A percentile compares a stretch with the other conserved stretches of the same genome.
Evolutionary conservation across 2,797 vertebrate genomes (phyloP).

Genomic region (Nannoperca obscura): DNA sequence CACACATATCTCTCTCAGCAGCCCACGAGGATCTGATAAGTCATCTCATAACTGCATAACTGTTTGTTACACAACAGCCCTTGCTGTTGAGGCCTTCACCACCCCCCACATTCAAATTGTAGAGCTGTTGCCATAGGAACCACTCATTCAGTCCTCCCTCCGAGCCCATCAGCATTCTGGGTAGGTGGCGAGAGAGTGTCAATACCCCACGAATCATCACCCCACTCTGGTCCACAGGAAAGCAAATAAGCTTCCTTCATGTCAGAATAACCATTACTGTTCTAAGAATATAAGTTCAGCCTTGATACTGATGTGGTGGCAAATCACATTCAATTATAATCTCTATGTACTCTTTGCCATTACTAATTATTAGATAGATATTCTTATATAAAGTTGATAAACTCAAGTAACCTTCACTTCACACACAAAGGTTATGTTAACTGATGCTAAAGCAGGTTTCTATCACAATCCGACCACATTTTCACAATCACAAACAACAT

Average conservation of each 20-base stretch:
- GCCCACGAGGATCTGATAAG: slow-evolving; percentile 13
- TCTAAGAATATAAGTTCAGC: slow-evolving; percentile 35
- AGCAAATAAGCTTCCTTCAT: slow-evolving; percentile 37
- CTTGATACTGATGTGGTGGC: slow-evolving; percentile 4
- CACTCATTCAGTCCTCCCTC: slow-evolving; percentile 75
- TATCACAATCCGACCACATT: background rate
- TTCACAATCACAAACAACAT: background rate
- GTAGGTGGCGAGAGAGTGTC: slow-evolving; percentile 57
- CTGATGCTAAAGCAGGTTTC: background rate
- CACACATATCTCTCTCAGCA: slow-evolving; percentile 12
- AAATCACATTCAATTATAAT: slow-evolving; percentile 5
- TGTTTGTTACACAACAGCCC: slow-evolving; percentile 68
- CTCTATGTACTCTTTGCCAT: background rate
- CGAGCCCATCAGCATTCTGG: slow-evolving; percentile 70
- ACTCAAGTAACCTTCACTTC: background rate
- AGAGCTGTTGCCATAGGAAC: slow-evolving; percentile 84
- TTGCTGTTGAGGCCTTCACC: slow-evolving; percentile 47
- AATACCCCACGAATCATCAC: slow-evolving; percentile 52
- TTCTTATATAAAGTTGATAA: slow-evolving; percentile 4
- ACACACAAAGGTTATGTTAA: background rate
- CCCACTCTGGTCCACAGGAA: slow-evolving; percentile 30
- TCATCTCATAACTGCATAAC: slow-evolving; percentile 40
- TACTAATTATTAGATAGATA: slow-evolving; percentile 1
- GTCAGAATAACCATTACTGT: background rate
- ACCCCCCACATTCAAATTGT: slow-evolving; percentile 73